Base-by-base conservation (phyloP, 2,888 invertebrate genomes). In the Coelopa pilipes region DNA sequence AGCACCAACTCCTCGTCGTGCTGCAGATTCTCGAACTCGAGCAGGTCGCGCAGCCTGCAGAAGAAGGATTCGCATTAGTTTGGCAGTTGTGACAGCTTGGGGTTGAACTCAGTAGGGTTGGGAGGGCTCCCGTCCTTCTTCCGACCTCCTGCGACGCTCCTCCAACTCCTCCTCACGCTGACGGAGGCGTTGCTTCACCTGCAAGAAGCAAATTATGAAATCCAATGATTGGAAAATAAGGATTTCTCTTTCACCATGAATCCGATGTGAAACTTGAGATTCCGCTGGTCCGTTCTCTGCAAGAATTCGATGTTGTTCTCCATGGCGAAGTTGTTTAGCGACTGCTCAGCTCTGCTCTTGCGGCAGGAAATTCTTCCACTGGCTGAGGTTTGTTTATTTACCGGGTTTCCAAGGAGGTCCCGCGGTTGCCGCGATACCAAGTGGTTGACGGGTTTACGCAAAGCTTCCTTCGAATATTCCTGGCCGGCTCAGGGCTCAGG, bases 261-360 rank as follows among this genome's bases (percentile, higher is more conserved):
- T 59, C 66, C 70, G 73, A 80, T 76, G 45, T 74, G 74, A 62
- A 15, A 75, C 75, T 76, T 77, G 50, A 79, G 71, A 74, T 77
- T 76, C 59, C 76, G 76, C 47, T 69, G 71, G 45, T 77, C 74
- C 12, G 80, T 79, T 45, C 62, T 75, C 19, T 76, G 65, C 9
- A 79, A 68, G 67, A 80, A 80, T 70, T 80, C 75, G 7, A 79
- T 76, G 19, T 74, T 17, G 63, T 74, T 17, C 62, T 80, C 78
- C 80, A 80, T 80, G 73, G 59, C 24, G 12, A 34, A 4, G 34
- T 34, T 34, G 34, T 34, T 34, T 34, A 34, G 2, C 34, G 34
- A 34, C 34, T 34, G 34, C 7, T 34, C 4, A 34, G 34, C 4
- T 4, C 34, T 34, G 34, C 4, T 4, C 34, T 34, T 7, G 34